Conservation (phyloP, 2,888 invertebrate species). For the Agapetus fuscipes region DNA sequence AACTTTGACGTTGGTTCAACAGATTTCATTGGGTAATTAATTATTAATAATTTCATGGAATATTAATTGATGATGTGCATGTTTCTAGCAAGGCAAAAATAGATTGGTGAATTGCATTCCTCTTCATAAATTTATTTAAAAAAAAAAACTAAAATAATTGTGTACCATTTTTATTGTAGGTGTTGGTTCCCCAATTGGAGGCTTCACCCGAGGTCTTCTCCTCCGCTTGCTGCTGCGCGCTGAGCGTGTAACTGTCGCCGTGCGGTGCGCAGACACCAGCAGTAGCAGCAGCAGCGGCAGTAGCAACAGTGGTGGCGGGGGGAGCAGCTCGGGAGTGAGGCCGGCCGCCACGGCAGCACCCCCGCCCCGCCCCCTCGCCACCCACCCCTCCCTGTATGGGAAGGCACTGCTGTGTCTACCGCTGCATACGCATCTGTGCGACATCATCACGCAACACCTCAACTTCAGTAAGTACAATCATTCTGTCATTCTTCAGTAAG, state of each 20-base stretch:
- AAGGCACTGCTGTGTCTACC: conserved; percentile 65
- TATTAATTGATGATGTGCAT: too few relatives aligned
- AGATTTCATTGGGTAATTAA: too few relatives aligned
- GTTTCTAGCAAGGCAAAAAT: too few relatives aligned
- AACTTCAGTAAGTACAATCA: conserved; percentile 25
- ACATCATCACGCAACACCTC: conserved; percentile 58
- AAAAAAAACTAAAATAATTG: too few relatives aligned
- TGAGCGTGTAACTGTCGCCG: conserved; percentile 69
- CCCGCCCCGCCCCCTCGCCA: conserved; percentile 24
- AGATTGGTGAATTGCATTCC: too few relatives aligned
- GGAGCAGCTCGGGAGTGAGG: background rate
- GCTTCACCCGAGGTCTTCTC: conserved; percentile 79
- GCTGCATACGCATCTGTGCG: conserved; percentile 63
- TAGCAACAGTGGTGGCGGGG: conserved; percentile 21
- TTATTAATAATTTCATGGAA: too few relatives aligned
- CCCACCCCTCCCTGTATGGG: conserved; percentile 39
- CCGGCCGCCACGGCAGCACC: conserved; percentile 20
- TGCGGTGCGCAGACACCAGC: conserved; percentile 30
- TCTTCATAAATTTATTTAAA: too few relatives aligned
- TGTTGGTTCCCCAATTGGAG: conserved; percentile 57
- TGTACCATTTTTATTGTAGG: too few relatives aligned
- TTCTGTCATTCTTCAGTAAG: too few relatives aligned
- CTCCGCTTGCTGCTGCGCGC: conserved; percentile 79
- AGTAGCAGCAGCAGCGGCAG: conserved; percentile 17
- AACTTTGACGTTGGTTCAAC: too few relatives aligned